phyloP scores from a whole-genome alignment of 2,888 invertebrate genomes.

The Notodonta dromedarius region DNA sequence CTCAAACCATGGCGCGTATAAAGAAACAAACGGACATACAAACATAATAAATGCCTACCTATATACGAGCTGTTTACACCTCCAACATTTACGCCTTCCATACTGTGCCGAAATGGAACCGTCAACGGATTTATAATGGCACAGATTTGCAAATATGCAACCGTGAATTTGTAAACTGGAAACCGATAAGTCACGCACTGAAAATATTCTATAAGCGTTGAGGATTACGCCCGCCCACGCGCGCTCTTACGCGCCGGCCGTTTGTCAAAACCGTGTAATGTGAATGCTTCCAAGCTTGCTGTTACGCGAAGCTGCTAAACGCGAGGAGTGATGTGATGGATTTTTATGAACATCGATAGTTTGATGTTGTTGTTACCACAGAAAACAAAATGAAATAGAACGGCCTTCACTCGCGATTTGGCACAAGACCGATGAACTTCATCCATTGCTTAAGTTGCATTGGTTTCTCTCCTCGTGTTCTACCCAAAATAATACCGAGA shows the following conservation, averaged over 20 bases:
- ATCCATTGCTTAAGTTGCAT: too few species aligned
- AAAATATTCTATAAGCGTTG: conserved; percentile 36
- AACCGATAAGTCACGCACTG: conserved; percentile 37
- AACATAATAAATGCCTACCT: background rate
- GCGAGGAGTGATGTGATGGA: background rate
- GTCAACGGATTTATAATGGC: conserved; percentile 6
- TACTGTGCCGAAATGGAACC: background rate
- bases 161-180: conserved; percentile 36
- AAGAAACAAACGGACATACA: background rate
- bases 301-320: background rate
- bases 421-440: too few species aligned
- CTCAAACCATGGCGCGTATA: background rate
- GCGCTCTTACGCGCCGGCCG: conserved; percentile 27
- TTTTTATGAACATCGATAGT: background rate
- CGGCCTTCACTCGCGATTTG: too few species aligned
- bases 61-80: background rate
- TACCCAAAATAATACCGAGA: too few species aligned
- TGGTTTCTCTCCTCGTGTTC: too few species aligned
- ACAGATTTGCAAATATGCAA: conserved; percentile 22
- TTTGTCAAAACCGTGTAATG: conserved; percentile 49
- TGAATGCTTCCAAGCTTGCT: conserved; percentile 12
- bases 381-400: too few species aligned
- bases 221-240: conserved; percentile 27
- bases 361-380: background rate
- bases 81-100: background rate